Evolutionary conservation across 2,797 vertebrate species (phyloP).

Genomic region (Takifugu ocellatus): DNA sequence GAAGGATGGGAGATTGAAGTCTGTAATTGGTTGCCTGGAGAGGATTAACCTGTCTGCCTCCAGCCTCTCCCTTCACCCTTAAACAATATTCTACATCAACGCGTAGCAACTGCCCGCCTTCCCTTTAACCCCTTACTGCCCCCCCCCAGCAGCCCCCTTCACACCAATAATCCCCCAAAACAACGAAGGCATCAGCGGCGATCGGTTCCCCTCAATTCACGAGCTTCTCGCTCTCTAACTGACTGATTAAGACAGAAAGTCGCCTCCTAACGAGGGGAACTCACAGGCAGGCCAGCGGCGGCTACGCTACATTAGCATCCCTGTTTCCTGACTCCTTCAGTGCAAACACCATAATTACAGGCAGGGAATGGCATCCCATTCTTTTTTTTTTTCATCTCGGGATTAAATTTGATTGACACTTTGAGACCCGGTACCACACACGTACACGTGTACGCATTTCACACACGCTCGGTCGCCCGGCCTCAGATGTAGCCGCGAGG

Average conservation of each 20-base stretch:
- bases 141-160: conserved; percentile 1
- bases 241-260: conserved; percentile 18
- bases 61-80: conserved; percentile 55
- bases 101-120: conserved; percentile 29
- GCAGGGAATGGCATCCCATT: conserved; percentile 54
- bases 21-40: conserved; percentile 64
- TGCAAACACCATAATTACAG: conserved; percentile 53
- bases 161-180: background rate
- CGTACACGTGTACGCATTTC: conserved; percentile 26
- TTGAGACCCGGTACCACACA: conserved; percentile 46
- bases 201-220: background rate
- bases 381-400: conserved; percentile 47
- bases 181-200: background rate
- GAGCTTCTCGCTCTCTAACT: conserved; percentile 1
- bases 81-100: conserved; percentile 44
- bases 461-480: conserved; percentile 28
- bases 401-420: conserved; percentile 60
- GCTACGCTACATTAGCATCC: conserved; percentile 45
- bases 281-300: conserved; percentile 18
- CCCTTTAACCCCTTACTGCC: conserved; percentile 1
- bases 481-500: conserved; percentile 49
- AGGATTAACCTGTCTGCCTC: conserved; percentile 74
- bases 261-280: background rate
- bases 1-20: conserved; percentile 45
- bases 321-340: conserved; percentile 41